Conservation (phyloP, 2,888 invertebrate genomes). For the Harmothoe impar region DNA sequence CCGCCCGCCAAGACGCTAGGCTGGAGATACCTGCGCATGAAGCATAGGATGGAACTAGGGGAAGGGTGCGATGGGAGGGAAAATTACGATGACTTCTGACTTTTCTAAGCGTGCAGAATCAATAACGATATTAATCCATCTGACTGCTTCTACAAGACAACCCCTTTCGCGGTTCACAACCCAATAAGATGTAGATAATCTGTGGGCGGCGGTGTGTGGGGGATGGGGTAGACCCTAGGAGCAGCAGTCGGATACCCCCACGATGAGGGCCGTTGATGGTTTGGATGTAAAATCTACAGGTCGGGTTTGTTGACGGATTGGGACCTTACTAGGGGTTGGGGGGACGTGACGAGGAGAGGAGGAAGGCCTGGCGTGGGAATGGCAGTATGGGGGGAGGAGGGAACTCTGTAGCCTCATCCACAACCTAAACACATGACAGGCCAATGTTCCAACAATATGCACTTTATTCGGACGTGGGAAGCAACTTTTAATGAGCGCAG, state of each 20-base stretch:
- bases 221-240: too few relatives aligned
- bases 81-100: neutral
- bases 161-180: slow-evolving; percentile 14
- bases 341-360: too few relatives aligned
- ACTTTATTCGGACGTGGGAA: too few relatives aligned
- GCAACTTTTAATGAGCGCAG: too few relatives aligned
- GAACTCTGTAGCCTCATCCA: neutral
- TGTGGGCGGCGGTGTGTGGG: neutral
- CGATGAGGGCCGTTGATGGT: too few relatives aligned
- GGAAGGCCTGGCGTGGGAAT: too few relatives aligned
- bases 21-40: neutral
- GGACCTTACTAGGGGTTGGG: too few relatives aligned
- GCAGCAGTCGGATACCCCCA: too few relatives aligned
- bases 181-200: neutral
- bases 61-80: slow-evolving; percentile 12
- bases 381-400: neutral
- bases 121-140: slow-evolving; percentile 35
- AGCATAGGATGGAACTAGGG: neutral
- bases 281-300: too few relatives aligned
- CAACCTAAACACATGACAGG: too few relatives aligned
- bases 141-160: slow-evolving; percentile 40
- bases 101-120: slow-evolving; percentile 11
- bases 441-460: too few relatives aligned
- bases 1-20: neutral
- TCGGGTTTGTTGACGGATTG: too few relatives aligned